Evolutionary conservation across 2,113 vertebrate genomes (phyloP).

Genomic region (Rafetus swinhoei): DNA sequence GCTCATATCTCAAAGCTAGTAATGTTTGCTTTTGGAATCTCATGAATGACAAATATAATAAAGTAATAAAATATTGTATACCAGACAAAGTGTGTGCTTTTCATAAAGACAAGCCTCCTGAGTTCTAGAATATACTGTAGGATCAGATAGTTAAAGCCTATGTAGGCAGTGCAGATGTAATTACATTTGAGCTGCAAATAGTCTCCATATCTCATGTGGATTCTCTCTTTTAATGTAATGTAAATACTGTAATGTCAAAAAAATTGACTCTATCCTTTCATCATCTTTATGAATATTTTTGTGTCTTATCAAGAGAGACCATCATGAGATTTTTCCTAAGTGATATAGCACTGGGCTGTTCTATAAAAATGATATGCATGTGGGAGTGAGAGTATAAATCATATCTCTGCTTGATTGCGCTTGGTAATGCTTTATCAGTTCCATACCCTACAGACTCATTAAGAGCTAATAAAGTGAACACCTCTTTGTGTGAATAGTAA

Average conservation of each 20-base stretch:
- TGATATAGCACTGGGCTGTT: not conserved
- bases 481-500: not conserved
- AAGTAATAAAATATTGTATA: fast-evolving
- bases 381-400: not conserved
- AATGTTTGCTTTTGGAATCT: not conserved
- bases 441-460: not conserved
- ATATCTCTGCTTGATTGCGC: not conserved
- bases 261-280: not conserved
- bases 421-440: not conserved
- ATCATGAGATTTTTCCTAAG: not conserved
- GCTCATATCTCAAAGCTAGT: not conserved
- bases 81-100: not conserved
- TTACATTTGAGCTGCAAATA: not conserved
- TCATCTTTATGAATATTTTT: not conserved
- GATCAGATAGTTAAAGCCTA: not conserved
- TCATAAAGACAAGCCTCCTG: not conserved
- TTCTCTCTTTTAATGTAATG: conserved; percentile 3
- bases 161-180: not conserved
- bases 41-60: not conserved
- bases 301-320: not conserved
- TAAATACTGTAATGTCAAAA: not conserved
- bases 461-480: not conserved
- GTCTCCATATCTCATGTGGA: not conserved
- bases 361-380: not conserved
- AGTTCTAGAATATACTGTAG: not conserved